Evolutionary conservation across 2,113 vertebrate genomes (phyloP).

Genomic region (Larimichthys polyactis): DNA sequence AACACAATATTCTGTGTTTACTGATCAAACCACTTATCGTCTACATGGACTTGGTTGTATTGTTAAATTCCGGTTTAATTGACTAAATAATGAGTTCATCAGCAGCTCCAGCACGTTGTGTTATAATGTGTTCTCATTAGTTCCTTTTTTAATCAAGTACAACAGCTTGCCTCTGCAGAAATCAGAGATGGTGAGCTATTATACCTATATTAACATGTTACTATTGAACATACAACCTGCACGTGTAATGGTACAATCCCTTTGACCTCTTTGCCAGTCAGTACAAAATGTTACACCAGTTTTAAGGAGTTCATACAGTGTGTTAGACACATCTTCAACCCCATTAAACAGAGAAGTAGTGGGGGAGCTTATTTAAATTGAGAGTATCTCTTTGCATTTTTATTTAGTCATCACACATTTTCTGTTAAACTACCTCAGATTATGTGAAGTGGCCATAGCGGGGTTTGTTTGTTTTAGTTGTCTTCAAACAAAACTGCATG

Average conservation of each 20-base stretch:
- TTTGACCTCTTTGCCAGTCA: not conserved
- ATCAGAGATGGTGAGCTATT: not conserved
- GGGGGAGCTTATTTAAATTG: not conserved
- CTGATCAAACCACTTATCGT: not conserved
- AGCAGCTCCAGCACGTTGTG: slow-evolving; percentile 5
- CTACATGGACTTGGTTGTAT: slow-evolving; percentile 4
- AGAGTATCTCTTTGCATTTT: slow-evolving; percentile 1
- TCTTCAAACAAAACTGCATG: not conserved
- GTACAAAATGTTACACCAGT: not conserved
- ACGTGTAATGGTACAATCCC: not conserved
- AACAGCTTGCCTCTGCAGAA: slow-evolving; percentile 11
- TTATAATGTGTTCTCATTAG: slow-evolving; percentile 13
- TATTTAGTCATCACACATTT: not conserved
- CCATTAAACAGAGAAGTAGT: not conserved
- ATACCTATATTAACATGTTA: not conserved
- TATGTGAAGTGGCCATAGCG: not conserved
- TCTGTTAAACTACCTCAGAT: not conserved
- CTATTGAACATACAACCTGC: not conserved
- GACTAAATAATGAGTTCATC: slow-evolving; percentile 8
- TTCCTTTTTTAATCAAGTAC: not conserved
- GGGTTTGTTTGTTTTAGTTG: not conserved
- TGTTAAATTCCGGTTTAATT: slow-evolving; percentile 12
- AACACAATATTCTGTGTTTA: not conserved
- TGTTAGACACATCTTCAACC: not conserved
- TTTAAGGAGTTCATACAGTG: not conserved